phyloP scores from a whole-genome alignment of 2,113 vertebrate genomes.

The Aptenodytes forsteri region DNA sequence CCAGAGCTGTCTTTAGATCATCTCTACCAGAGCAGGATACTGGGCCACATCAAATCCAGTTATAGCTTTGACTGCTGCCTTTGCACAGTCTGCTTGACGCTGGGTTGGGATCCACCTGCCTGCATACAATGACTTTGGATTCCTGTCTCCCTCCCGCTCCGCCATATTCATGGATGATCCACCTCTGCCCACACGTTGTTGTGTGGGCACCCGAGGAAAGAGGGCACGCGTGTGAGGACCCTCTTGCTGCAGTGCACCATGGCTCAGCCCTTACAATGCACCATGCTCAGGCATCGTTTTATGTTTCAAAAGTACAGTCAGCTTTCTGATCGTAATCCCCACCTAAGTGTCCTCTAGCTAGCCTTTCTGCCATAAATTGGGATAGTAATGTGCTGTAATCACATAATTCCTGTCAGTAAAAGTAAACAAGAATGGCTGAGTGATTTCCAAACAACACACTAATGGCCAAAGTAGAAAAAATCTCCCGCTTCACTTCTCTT shows the following conservation, averaged over 20 bases:
- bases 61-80: neutral
- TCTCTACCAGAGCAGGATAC: neutral
- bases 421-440: slow-evolving; percentile 59
- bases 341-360: slow-evolving; percentile 32
- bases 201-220: neutral
- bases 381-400: slow-evolving; percentile 53
- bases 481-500: neutral
- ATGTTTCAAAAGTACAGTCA: neutral
- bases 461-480: slow-evolving; percentile 7
- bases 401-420: slow-evolving; percentile 63
- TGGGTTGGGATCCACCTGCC: neutral
- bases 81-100: neutral
- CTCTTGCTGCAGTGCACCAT: neutral
- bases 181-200: accelerated
- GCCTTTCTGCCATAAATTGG: slow-evolving; percentile 27
- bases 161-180: accelerated
- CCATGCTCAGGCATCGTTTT: neutral
- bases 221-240: accelerated
- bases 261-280: neutral
- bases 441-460: slow-evolving; percentile 56
- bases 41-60: neutral
- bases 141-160: neutral
- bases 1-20: neutral
- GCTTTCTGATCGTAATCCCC: neutral
- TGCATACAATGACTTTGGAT: neutral